phyloP scores from a whole-genome alignment of 1,140 invertebrate species.

The Trichogramma pretiosum region DNA sequence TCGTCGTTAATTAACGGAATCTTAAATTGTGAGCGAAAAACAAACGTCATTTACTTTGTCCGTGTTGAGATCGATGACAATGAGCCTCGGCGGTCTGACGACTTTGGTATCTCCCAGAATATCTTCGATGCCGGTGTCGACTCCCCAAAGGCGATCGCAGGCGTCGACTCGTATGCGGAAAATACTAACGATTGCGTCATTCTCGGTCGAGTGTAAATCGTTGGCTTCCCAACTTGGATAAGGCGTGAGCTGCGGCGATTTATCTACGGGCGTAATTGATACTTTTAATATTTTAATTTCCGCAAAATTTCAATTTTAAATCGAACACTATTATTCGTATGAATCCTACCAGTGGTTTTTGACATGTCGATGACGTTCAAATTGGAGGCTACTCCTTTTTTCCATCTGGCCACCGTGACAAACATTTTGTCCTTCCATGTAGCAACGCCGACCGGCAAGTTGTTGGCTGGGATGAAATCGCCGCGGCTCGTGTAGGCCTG shows the following conservation, averaged over 20 bases:
- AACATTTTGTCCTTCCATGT: conserved; percentile 69
- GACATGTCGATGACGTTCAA: conserved; percentile 56
- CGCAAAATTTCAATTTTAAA: too few species aligned
- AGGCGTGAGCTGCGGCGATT: conserved; percentile 55
- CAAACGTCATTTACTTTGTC: too few species aligned
- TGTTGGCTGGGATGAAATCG: conserved; percentile 58
- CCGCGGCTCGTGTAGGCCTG: conserved; percentile 52
- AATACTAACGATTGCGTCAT: conserved; percentile 56
- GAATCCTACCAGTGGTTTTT: conserved; percentile 22
- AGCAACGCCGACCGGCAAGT: conserved; percentile 63
- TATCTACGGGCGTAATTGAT: too few species aligned
- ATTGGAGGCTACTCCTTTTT: conserved; percentile 61
- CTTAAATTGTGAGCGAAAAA: too few species aligned
- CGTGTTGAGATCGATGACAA: conserved; percentile 65
- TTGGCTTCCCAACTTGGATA: conserved; percentile 63
- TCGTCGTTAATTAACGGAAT: too few species aligned
- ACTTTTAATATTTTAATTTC: too few species aligned
- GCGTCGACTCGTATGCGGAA: conserved; percentile 59
- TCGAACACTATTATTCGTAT: too few species aligned
- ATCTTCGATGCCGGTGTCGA: conserved; percentile 66
- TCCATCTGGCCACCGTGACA: conserved; percentile 69
- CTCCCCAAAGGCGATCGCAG: conserved; percentile 66
- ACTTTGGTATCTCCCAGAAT: conserved; percentile 54
- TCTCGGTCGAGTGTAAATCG: conserved; percentile 32
- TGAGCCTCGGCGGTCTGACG: conserved; percentile 54